Evolutionary conservation across 64 coral and sea anemone species (phyloP), one percentile per base, ranked within the genome.

Genomic region (Anthopleura sola): DNA sequence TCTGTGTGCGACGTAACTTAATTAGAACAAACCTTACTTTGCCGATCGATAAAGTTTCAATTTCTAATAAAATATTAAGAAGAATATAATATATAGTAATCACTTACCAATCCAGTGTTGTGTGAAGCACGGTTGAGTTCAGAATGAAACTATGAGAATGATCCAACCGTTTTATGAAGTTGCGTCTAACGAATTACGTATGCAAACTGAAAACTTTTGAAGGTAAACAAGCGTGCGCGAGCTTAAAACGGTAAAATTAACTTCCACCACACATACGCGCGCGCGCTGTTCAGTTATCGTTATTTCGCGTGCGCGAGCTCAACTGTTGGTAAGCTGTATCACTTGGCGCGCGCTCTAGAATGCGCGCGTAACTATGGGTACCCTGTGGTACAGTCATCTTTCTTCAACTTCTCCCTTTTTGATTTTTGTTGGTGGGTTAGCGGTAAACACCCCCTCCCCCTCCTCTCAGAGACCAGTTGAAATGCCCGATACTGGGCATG

Each of bases 121-220:
- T 62, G 58, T 62, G 24, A 62, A 62, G 58, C 23, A 62, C 58
- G 58, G 58, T 62, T 62, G 58, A 62, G 58, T 62, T n/a, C 58
- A 62, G n/a, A 62, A 62, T 62, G 58, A 62, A 62, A 26, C 50
- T 53, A 53, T n/a, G 19, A 17, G 55, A 58, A 21, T 17, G 8
- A 62, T 62, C n/a, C 58, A 62, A 62, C 58, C 58, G 58, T 62
- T 62, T 62, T 23, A 62, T 26, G n/a, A n/a, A 62, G 6, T 62
- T 26, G 58, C 58, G 58, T 26, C 3, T 62, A 62, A 53, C 8
- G n/a, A 62, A 62, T 11, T 3, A 62, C 58, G 58, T 10, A 26
- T 62, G n/a, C 58, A 62, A n/a, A 62, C 58, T 28, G 7, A 62
- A n/a, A 23, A 62, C 8, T 62, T 62, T 62, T 62, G 16, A 62